Conservation (phyloP, 2,888 invertebrate genomes). For the Folsomia candida region DNA sequence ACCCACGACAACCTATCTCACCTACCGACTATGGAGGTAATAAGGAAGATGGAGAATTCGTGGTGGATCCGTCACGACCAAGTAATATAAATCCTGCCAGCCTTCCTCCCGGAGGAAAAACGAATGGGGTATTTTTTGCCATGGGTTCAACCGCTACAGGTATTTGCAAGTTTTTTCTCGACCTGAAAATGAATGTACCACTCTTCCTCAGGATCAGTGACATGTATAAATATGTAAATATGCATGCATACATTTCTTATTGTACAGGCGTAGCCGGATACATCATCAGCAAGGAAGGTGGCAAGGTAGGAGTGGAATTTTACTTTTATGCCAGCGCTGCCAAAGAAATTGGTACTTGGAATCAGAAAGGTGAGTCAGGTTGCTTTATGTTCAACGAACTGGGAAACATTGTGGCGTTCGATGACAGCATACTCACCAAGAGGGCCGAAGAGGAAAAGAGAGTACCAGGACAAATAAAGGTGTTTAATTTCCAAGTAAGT, state of each 20-base stretch:
- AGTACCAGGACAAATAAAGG: background rate
- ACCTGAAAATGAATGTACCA: too few species aligned
- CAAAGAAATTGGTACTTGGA: conserved; percentile 1
- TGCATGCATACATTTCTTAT: too few species aligned
- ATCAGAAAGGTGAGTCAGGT: background rate
- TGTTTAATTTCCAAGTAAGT: background rate
- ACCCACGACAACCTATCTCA: background rate
- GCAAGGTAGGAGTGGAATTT: too few species aligned
- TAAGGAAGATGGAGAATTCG: background rate
- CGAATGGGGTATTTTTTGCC: background rate
- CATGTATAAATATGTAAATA: background rate
- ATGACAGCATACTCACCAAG: background rate
- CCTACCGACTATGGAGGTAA: background rate
- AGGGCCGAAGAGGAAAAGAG: background rate
- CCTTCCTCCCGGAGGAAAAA: too few species aligned
- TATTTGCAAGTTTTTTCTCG: background rate
- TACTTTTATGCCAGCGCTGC: too few species aligned
- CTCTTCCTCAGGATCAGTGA: too few species aligned
- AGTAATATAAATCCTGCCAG: background rate
- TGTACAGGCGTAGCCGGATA: too few species aligned
- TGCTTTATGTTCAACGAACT: background rate
- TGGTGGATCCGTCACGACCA: background rate
- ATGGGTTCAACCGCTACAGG: background rate
- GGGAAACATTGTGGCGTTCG: conserved; percentile 3
- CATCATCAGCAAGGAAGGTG: too few species aligned